Evolutionary conservation across 1,140 invertebrate genomes (phyloP).

Genomic region (Zaprionus tsacasi): DNA sequence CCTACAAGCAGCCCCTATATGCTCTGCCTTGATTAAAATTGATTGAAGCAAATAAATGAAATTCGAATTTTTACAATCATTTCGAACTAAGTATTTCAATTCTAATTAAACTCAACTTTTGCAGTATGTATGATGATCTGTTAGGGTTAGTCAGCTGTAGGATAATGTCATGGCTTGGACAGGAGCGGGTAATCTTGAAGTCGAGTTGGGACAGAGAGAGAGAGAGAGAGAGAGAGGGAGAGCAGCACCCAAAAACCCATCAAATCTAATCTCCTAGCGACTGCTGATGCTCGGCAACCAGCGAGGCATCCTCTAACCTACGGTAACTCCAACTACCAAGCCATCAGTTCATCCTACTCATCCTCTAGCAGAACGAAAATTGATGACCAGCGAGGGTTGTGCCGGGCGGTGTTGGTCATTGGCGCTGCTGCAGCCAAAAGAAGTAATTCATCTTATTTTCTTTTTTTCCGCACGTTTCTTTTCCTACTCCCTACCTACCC

Average conservation of each 20-base stretch:
- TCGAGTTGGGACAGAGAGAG: not conserved
- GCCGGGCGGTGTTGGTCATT: constrained; percentile 68
- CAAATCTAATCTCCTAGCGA: constrained; percentile 80
- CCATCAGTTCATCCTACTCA: constrained; percentile 27
- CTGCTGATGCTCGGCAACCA: constrained; percentile 66
- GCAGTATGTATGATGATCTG: not conserved
- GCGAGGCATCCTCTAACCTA: not conserved
- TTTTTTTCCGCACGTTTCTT: constrained; percentile 54
- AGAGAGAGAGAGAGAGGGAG: constrained; percentile 3
- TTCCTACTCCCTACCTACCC: constrained; percentile 22
- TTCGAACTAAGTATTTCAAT: constrained; percentile 26
- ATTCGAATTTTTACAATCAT: constrained; percentile 71
- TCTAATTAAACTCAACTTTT: constrained; percentile 53
- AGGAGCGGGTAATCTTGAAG: not conserved
- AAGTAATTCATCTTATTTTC: constrained; percentile 81
- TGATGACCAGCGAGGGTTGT: constrained; percentile 64
- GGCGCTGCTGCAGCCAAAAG: constrained; percentile 80
- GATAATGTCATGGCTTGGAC: constrained; percentile 13
- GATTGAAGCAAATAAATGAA: constrained; percentile 79
- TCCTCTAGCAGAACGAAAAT: constrained; percentile 72
- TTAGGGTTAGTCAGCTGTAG: not conserved
- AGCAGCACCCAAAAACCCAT: constrained; percentile 75
- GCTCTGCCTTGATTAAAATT: constrained; percentile 71
- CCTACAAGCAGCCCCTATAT: constrained; percentile 10
- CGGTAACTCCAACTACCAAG: no score